A percentile compares a stretch with the other conserved stretches of the same genome.
Evolutionary conservation across 2,797 vertebrate species (phyloP).

Genomic region (Leucoraja ocellata): DNA sequence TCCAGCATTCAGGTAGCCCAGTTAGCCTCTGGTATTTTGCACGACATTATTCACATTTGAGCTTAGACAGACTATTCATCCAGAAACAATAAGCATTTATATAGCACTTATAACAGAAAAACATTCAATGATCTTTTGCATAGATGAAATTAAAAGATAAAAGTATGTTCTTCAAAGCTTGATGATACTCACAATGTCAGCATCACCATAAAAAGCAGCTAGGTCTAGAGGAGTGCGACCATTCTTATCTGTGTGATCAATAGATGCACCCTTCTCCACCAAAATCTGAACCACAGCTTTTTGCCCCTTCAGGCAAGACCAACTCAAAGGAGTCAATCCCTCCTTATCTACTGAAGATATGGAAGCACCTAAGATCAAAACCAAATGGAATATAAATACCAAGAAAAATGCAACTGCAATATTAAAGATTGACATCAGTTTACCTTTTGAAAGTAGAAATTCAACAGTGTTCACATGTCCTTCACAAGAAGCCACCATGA

Average conservation of each 20-base stretch:
- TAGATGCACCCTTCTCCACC: constrained; percentile 82
- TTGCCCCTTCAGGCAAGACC: constrained; percentile 96
- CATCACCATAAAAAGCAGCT: constrained; percentile 92
- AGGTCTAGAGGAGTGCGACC: constrained; percentile 91
- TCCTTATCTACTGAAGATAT: constrained; percentile 90
- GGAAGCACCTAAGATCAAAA: constrained; percentile 66
- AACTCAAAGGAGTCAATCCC: constrained; percentile 86
- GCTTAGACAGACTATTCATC: background rate
- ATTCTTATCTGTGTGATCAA: constrained; percentile 93
- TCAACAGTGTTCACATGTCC: constrained; percentile 89
- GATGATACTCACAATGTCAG: constrained; percentile 77
- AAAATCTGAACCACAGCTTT: constrained; percentile 83
- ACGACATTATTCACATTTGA: background rate
- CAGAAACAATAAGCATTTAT: background rate
- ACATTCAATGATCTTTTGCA: background rate
- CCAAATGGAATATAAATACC: background rate
- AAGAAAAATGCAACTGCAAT: background rate
- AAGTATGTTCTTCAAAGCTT: background rate
- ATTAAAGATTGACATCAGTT: constrained; percentile 38
- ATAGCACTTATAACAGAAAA: background rate
- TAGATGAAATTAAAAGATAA: background rate
- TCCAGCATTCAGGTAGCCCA: no score
- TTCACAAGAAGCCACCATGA: constrained; percentile 95
- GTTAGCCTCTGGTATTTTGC: background rate
- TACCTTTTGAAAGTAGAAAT: constrained; percentile 89